Evolutionary conservation across 2,888 invertebrate species (phyloP), one percentile per base, ranked within the genome.

Genomic region (Drosophila atripex): DNA sequence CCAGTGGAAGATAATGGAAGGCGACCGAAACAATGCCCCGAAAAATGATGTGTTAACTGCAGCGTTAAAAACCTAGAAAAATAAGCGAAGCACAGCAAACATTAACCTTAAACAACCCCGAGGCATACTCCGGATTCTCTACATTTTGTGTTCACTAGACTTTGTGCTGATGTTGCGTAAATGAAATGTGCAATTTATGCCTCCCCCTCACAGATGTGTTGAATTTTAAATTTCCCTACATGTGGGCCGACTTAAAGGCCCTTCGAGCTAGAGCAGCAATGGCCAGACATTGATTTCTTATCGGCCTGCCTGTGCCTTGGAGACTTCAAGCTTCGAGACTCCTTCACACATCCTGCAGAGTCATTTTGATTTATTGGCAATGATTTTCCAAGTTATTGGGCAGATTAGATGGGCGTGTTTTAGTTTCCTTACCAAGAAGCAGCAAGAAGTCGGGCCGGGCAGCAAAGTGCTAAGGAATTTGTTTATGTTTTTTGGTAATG

Each of bases 381-480:
- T 88, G 88, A 90, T 90, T 90, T 90, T 90, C 89, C 89, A 89
- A 88, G 86, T 88, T 90, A 90, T 90, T 90, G 90, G 90, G 80
- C 89, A 88, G 90, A 88, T 90, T 89, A 86, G 75, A 73, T 87
- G 87, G 79, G 78, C 86, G 86, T 63, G 72, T 75, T 76, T 80
- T 88, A 66, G 78, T 82, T 87, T 70, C 75, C 72, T 70, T 58
- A 30, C 50, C 50, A 55, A 54, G 51, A 49, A 59, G 49, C 30
- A 25, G 14, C 14, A 4, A 3, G 21, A 4, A 4, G 3, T 21
- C 18, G 55, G 32, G 23, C 8, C 49, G 14, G 21, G 21, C 21
- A 23, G 49, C 60, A 32, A 61, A 78, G 71, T 71, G 77, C 63
- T 68, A 88, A 80, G 80, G 85, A 88, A 88, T 86, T 88, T 86